Base-by-base conservation (phyloP, 2,797 vertebrate genomes). In the Cyprinodon diabolis region DNA sequence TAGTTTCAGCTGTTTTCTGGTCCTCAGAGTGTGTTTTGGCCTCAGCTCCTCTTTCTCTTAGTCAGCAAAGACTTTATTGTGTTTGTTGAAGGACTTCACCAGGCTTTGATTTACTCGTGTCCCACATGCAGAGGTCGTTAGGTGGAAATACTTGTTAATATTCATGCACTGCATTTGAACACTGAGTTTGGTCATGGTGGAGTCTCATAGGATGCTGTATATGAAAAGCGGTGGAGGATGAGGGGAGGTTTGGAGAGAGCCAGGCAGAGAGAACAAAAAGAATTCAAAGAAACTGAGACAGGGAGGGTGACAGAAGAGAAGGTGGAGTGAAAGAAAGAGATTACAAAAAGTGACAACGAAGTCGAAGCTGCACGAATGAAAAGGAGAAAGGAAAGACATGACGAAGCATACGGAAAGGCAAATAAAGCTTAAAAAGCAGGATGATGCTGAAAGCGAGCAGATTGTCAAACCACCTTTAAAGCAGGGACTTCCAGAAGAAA, bases 71-170 rank as follows among this genome's bases (percentile, higher is more conserved):
- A 62, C 17, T 62, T 62, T 12, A 21, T 54, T 78, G 10, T 49
- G 62, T 63, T 69, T 74, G 51, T 48, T 37, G 72, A 68, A 71
- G 66, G 17, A 80, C 63, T 84, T 79, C 71, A 74, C 71, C 58
- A 21, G 0, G 60, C 69, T 84, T 81, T 84, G 75, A 87, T 85
- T 76, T 57, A 30, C 40, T 54, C 1, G 65, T 1, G 71, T 51
- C 76, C 83, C 74, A 56, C 68, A 70, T 43, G 68, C 68, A 0
- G 3, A 10, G 65, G 71, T 8, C 21, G 45, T 58, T 80, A 76
- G 78, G 73, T 75, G 71, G 72, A 84, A 82, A 82, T 23, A 40
- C 79, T 86, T 8, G 72, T 85, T 86, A 87, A 71, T 79, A 82
- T 86, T 87, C 77, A 75, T 72, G 78, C 45, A 77, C 75, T 83